Evolutionary conservation across 2,113 vertebrate species (phyloP), one percentile per base, ranked within the genome.

Genomic region (Centrocercus urophasianus): DNA sequence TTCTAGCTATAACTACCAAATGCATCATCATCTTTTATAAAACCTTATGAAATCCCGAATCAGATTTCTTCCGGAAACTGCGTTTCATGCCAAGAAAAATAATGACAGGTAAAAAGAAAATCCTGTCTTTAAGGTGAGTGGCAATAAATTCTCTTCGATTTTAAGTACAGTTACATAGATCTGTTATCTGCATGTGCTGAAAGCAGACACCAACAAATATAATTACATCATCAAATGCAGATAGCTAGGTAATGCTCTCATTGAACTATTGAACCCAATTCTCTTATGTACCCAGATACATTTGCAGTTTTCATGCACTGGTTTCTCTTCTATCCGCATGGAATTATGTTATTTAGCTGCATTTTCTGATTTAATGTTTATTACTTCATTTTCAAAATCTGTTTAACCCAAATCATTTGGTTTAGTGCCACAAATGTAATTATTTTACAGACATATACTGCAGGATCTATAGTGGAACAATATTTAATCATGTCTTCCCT

Each of bases 181-280:
- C 20, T 87, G 30, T 66, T 70, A 56, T 34, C 65, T 71, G 11
- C 45, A 27, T 22, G 70, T 57, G 79, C 42, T 67, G 52, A 67
- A 75, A 84, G 47, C 0, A 38, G 18, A 42, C 43, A 93, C 16
- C 72, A 83, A 70, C 50, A 14, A 13, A 81, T 54, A 19, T 28
- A 88, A 91, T 43, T 61, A 22, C 73, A 89, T n/a, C 40, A n/a
- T 40, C 79, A 71, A 88, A 86, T 14, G 16, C 0, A 90, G 82
- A 72, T 56, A 71, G 72, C 38, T 59, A 60, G 60, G 34, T 87
- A 87, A 94, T 87, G 78, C 24, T 64, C 61, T 65, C 80, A 30
- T 67, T 96, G 78, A 95, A 89, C 89, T 89, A 2, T 0, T 91
- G 89, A 96, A 86, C 79, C 45, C 88, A 48, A 76, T 76, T 94